phyloP scores from a whole-genome alignment of 2,888 invertebrate genomes.

The Caenorhabditis afra region DNA sequence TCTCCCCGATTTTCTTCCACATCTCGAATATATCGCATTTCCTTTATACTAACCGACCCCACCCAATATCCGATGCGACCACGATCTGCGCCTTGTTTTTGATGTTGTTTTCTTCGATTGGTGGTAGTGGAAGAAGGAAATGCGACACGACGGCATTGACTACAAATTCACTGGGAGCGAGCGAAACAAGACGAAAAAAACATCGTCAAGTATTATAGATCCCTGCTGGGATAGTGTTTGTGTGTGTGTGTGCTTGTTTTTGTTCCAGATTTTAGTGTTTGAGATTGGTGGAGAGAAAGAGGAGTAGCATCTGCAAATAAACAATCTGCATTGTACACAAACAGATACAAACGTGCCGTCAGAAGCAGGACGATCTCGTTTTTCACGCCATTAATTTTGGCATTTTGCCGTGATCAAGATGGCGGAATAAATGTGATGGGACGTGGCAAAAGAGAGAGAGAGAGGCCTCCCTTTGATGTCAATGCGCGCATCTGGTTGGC shows the following conservation, averaged over 20 bases:
- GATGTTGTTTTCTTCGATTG: constrained; percentile 4
- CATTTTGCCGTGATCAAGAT: constrained; percentile 27
- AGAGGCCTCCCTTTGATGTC: constrained; percentile 36
- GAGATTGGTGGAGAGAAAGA: not conserved
- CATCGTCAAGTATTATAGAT: constrained; percentile 6
- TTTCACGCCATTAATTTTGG: constrained; percentile 42
- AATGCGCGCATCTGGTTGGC: constrained; percentile 29
- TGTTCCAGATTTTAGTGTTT: not conserved
- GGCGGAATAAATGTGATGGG: constrained; percentile 28
- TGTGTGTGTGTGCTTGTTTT: not conserved
- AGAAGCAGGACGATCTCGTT: constrained; percentile 26
- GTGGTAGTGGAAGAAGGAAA: not conserved
- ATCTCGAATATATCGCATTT: constrained; percentile 41
- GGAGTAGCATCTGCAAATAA: not conserved
- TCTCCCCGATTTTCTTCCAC: constrained; percentile 8
- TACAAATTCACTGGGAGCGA: too few relatives aligned
- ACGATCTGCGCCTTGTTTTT: constrained; percentile 20
- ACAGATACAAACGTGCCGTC: constrained; percentile 23
- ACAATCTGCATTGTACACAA: constrained; percentile 2
- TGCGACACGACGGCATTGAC: too few relatives aligned
- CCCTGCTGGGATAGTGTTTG: not conserved
- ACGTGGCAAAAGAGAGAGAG: not conserved
- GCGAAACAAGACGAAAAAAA: too few relatives aligned
- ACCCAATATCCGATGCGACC: constrained; percentile 37
- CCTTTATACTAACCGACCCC: constrained; percentile 39